Percentiles rank a stretch among this genome's conserved stretches.
These are phyloP conservation scores for Bos javanicus DNA, from an alignment of 2,113 vertebrate genomes.

Conservation along the genomic window DNA sequence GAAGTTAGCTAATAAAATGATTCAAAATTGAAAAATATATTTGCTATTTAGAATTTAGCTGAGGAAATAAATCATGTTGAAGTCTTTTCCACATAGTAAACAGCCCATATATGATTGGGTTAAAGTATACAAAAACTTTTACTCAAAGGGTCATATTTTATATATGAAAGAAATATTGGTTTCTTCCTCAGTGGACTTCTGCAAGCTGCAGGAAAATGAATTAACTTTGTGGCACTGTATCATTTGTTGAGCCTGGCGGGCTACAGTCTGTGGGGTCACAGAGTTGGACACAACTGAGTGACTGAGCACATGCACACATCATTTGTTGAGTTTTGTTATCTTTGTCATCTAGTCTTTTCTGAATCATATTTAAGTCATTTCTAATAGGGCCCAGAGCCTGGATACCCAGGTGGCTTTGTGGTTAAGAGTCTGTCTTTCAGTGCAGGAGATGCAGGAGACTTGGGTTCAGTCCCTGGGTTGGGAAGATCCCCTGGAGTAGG, in stretches of 20 bases:
- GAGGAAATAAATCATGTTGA: not conserved
- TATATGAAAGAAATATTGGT: not conserved
- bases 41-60: not conserved
- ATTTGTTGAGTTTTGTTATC: not conserved
- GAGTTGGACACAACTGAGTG: not conserved
- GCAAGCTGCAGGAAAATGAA: not conserved
- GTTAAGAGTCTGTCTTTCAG: not conserved
- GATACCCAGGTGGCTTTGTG: not conserved
- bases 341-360: not conserved
- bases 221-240: not conserved
- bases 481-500: not conserved
- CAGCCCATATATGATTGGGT: not conserved
- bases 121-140: conserved; percentile 18
- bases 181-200: not conserved
- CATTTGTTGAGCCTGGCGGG: not conserved
- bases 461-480: not conserved
- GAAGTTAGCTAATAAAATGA: not conserved
- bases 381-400: not conserved
- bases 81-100: not conserved
- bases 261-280: not conserved
- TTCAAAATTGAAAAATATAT: not conserved
- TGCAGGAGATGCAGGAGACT: not conserved
- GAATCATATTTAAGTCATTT: not conserved
- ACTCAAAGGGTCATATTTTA: not conserved
- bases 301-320: not conserved